Conservation (phyloP, 2,113 vertebrate genomes). For the Lates calcarifer region DNA sequence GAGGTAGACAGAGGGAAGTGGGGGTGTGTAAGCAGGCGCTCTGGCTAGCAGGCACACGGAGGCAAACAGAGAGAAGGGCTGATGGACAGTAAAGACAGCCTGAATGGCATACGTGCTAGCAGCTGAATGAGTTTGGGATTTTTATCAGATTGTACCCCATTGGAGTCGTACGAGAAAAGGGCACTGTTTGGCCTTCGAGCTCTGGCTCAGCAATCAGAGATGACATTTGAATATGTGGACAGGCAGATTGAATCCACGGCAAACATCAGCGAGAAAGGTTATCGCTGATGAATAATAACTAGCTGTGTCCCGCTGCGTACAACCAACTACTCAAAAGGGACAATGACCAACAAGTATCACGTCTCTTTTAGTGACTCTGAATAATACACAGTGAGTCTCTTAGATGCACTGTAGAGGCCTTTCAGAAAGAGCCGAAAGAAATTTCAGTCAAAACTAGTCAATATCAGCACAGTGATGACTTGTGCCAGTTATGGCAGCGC, state of each 20-base stretch:
- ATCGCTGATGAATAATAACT: conserved; percentile 58
- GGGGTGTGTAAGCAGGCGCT: conserved; percentile 29
- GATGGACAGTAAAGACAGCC: conserved; percentile 45
- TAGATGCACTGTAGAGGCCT: background rate
- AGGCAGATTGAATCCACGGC: conserved; percentile 52
- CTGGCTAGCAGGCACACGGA: conserved; percentile 20
- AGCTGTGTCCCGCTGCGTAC: conserved; percentile 9
- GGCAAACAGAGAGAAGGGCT: conserved; percentile 32
- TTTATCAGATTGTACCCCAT: conserved; percentile 48
- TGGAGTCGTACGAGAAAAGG: conserved; percentile 63
- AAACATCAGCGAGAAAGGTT: conserved; percentile 59
- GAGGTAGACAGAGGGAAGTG: conserved; percentile 45
- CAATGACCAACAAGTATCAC: conserved; percentile 4
- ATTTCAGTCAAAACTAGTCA: background rate
- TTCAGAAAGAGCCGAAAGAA: background rate
- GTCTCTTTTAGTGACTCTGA: conserved; percentile 14
- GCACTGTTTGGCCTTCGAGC: conserved; percentile 63
- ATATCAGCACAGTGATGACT: background rate
- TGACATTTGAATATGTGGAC: conserved; percentile 77
- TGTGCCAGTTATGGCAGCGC: background rate
- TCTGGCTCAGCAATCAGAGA: conserved; percentile 61
- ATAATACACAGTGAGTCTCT: conserved; percentile 2
- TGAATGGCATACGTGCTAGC: conserved; percentile 10
- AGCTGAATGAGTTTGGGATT: conserved; percentile 34
- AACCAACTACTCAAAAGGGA: conserved; percentile 31